These are phyloP conservation scores for Phaenicophaeus curvirostris DNA, from an alignment of 2,797 vertebrate species.

Conservation along the genomic window DNA sequence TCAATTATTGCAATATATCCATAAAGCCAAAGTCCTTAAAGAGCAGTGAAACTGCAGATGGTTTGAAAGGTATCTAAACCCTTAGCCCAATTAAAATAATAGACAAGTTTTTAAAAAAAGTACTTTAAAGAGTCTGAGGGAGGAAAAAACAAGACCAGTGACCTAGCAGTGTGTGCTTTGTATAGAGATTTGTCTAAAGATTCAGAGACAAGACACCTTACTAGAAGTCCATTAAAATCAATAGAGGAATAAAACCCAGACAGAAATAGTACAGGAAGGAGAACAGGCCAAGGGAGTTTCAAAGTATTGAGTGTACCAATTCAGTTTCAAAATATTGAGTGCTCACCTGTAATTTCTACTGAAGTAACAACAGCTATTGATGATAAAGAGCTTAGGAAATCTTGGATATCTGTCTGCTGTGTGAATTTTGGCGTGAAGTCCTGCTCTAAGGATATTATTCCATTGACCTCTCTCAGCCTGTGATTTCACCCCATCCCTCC, in stretches of 20 bases:
- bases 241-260: conserved; percentile 41
- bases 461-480: neutral
- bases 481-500: neutral
- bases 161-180: neutral
- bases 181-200: conserved; percentile 56
- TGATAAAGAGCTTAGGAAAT: neutral
- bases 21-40: conserved; percentile 35
- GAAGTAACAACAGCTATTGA: neutral
- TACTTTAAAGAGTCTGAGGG: neutral
- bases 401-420: neutral
- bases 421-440: neutral
- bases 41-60: neutral
- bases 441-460: fast-evolving
- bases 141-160: neutral
- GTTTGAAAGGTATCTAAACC: conserved; percentile 1
- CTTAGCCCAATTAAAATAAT: conserved; percentile 29
- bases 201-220: conserved; percentile 27
- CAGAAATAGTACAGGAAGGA: conserved; percentile 30
- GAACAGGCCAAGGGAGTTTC: neutral
- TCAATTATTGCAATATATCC: conserved; percentile 27
- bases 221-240: conserved; percentile 67
- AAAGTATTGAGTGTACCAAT: neutral
- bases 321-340: neutral
- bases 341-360: neutral
- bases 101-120: neutral